A percentile compares a stretch with the other conserved stretches of the same genome.
phyloP scores from a whole-genome alignment of 1,140 invertebrate genomes.

The Venustaconcha ellipsiformis region DNA sequence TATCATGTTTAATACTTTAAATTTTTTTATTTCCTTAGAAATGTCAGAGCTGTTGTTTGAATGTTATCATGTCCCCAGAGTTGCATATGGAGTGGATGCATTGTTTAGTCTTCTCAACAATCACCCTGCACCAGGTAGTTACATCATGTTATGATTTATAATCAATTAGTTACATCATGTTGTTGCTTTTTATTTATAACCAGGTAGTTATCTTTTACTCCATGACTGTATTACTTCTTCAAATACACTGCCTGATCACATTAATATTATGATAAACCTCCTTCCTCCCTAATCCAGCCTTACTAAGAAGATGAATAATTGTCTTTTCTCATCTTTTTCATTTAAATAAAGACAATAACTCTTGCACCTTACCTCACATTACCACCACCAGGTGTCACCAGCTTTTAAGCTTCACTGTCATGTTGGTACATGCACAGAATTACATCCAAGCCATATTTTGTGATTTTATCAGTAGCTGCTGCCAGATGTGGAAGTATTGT shows the following conservation, averaged over 20 bases:
- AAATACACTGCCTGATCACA: no score
- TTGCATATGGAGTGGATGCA: constrained; percentile 89
- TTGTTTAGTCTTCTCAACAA: constrained; percentile 85
- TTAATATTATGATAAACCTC: no score
- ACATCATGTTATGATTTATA: no score
- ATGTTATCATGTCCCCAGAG: constrained; percentile 87
- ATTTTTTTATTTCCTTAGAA: constrained; percentile 74
- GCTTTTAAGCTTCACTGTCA: no score
- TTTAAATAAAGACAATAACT: no score
- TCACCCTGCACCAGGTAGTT: constrained; percentile 69
- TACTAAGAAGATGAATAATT: no score
- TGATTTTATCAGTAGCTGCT: background rate
- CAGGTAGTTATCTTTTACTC: background rate
- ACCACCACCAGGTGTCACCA: no score
- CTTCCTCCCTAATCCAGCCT: no score
- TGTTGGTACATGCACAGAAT: background rate
- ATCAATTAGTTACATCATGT: background rate
- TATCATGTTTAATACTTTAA: constrained; percentile 10
- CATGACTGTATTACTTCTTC: constrained; percentile 9
- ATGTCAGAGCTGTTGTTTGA: constrained; percentile 97
- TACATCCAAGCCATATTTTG: background rate
- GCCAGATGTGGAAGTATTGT: no score
- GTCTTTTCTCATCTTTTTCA: no score
- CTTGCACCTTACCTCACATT: no score
- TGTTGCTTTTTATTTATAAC: background rate